Conservation (phyloP, 2,888 invertebrate genomes). For the Spicauda simplicius region DNA sequence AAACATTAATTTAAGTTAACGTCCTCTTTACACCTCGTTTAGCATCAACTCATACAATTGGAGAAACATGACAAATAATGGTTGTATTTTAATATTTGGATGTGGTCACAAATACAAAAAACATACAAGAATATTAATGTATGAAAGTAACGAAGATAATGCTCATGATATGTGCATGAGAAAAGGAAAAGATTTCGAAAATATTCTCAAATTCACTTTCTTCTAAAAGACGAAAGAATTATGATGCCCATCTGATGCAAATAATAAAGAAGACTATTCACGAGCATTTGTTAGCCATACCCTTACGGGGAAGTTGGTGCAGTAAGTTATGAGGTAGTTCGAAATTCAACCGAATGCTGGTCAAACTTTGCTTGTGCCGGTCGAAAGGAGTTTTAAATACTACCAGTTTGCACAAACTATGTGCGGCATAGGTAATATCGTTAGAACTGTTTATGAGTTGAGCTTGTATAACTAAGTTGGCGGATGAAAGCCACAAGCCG, state of each 20-base stretch:
- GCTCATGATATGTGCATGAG: too few species aligned
- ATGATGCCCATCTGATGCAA: slow-evolving; percentile 5
- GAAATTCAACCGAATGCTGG: slow-evolving; percentile 40
- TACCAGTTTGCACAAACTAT: slow-evolving; percentile 47
- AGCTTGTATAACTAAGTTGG: slow-evolving; percentile 50
- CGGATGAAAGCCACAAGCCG: slow-evolving; percentile 46
- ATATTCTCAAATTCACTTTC: slow-evolving; percentile 3
- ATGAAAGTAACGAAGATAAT: neutral
- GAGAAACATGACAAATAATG: slow-evolving; percentile 16
- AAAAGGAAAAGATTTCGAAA: neutral
- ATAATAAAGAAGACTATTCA: slow-evolving; percentile 27
- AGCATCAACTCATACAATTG: slow-evolving; percentile 15
- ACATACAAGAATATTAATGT: neutral
- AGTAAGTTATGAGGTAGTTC: slow-evolving; percentile 39
- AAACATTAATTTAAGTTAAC: slow-evolving; percentile 34
- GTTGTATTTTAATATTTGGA: neutral
- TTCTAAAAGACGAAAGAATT: slow-evolving; percentile 4
- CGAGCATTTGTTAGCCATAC: slow-evolving; percentile 12
- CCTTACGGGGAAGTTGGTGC: slow-evolving; percentile 32
- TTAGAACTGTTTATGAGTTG: slow-evolving; percentile 50
- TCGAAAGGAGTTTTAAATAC: slow-evolving; percentile 47
- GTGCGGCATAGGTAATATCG: slow-evolving; percentile 51
- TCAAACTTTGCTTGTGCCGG: slow-evolving; percentile 41
- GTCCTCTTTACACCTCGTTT: slow-evolving; percentile 31
- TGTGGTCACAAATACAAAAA: neutral